These are phyloP conservation scores for Bimastos eiseni DNA, from an alignment of 2,888 invertebrate genomes.

Conservation along the genomic window DNA sequence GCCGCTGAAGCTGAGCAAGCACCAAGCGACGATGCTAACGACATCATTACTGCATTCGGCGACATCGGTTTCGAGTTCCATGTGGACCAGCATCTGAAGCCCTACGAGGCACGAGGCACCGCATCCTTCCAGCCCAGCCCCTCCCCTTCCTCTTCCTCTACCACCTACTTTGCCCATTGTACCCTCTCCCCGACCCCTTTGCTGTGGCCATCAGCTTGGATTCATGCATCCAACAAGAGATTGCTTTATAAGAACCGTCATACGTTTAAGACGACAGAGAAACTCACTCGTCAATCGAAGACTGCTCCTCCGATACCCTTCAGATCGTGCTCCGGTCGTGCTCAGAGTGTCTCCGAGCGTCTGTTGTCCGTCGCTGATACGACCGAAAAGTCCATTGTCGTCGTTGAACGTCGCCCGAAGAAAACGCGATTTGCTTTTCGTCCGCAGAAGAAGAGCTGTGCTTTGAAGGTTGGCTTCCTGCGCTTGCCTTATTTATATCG, in stretches of 20 bases:
- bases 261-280: background rate
- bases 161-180: background rate
- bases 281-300: background rate
- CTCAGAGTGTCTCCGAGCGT: background rate
- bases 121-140: background rate
- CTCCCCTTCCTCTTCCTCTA: background rate
- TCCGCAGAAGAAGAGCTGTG: background rate
- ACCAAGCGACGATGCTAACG: background rate
- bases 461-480: background rate
- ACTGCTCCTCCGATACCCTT: background rate
- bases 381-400: background rate
- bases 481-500: background rate
- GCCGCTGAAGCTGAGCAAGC: background rate
- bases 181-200: background rate
- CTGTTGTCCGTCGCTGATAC: background rate
- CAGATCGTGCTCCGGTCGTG: background rate
- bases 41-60: background rate
- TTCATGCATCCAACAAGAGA: background rate
- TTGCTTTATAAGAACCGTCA: background rate
- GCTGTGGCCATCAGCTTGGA: background rate
- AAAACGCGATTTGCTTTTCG: background rate
- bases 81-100: background rate
- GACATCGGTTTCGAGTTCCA: background rate
- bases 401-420: background rate
- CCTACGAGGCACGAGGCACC: background rate